Conservation (phyloP, 2,797 vertebrate species). For the Cyclopterus lumpus region DNA sequence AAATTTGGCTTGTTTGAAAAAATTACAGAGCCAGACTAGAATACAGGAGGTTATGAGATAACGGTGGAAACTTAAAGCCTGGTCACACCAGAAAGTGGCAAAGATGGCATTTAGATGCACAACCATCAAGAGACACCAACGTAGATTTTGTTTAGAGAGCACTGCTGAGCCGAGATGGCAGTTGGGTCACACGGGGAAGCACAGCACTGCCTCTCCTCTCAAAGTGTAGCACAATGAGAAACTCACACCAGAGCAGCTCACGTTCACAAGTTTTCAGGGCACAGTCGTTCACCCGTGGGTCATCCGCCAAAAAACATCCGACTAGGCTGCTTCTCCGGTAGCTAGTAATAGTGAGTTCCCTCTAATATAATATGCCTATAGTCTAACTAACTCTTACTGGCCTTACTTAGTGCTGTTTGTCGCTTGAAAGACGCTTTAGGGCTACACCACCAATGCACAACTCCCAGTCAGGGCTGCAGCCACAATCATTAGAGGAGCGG, state of each 20-base stretch:
- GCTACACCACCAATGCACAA: constrained; percentile 58
- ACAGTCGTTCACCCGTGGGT: constrained; percentile 15
- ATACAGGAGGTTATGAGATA: not conserved
- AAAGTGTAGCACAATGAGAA: constrained; percentile 60
- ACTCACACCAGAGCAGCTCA: constrained; percentile 39
- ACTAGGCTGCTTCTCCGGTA: constrained; percentile 34
- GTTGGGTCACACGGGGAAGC: constrained; percentile 66
- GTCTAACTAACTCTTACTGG: constrained; percentile 37
- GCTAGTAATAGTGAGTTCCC: constrained; percentile 15
- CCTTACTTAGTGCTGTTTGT: constrained; percentile 50
- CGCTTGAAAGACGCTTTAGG: constrained; percentile 49
- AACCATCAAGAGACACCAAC: not conserved
- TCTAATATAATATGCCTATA: constrained; percentile 25
- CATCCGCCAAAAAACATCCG: constrained; percentile 7
- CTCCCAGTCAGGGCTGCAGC: constrained; percentile 49
- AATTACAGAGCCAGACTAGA: not conserved
- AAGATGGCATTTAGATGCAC: not conserved
- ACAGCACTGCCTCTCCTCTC: constrained; percentile 70
- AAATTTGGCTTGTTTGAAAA: constrained; percentile 17
- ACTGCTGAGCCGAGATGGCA: constrained; percentile 26
- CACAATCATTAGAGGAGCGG: not conserved
- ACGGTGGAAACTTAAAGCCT: not conserved
- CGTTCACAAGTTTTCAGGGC: constrained; percentile 44
- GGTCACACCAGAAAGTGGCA: not conserved
- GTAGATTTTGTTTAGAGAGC: not conserved